Base-by-base conservation (phyloP, 2,113 vertebrate species). In the Halcyon senegalensis region DNA sequence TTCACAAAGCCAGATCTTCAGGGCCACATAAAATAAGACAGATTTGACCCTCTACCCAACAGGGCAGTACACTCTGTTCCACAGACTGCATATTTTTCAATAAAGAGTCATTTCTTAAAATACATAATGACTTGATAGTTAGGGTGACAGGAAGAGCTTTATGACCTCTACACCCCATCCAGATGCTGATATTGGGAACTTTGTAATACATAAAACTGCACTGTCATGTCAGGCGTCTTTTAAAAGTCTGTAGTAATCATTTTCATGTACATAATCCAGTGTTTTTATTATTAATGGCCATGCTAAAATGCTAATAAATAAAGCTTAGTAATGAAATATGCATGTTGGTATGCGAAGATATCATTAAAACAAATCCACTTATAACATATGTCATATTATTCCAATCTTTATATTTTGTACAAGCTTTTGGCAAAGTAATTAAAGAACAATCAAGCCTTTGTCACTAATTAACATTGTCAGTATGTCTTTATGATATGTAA, bases 371-470 rank as follows among this genome's bases (percentile, higher is more conserved):
- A 11, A 90, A 76, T 69, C 37, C 68, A 88, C 37, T 91, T 82
- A 58, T 19, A 81, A 88, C 55, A 56, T 77, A 77, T 43, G 51
- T 58, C 62, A 66, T 86, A 21, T 69, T 92, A 90, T 91, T 77
- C 9, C 43, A 44, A 60, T 39, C 31, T 41, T 91, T 4, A 0
- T 53, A 79, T 59, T 89, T 80, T 75, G 16, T 53, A 88, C 21
- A 5, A 24, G 43, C 64, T 56, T 35, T 74, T 87, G 56, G 48
- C 48, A 94, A 74, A 84, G 44, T 84, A 95, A 92, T 92, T 89
- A 87, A 95, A 90, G 72, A 84, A 88, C 58, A 94, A 92, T 87
- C 83, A 92, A 92, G 35, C 11, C 48, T 92, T 93, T 70, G 67
- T 92, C 69, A 74, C 72, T 82, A 94, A 84, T 90, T 81, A 84